A percentile compares a stretch with the other conserved stretches of the same genome.
These are phyloP conservation scores for Spatulosminthurus flaviceps DNA, from an alignment of 2,888 invertebrate species.

Conservation along the genomic window DNA sequence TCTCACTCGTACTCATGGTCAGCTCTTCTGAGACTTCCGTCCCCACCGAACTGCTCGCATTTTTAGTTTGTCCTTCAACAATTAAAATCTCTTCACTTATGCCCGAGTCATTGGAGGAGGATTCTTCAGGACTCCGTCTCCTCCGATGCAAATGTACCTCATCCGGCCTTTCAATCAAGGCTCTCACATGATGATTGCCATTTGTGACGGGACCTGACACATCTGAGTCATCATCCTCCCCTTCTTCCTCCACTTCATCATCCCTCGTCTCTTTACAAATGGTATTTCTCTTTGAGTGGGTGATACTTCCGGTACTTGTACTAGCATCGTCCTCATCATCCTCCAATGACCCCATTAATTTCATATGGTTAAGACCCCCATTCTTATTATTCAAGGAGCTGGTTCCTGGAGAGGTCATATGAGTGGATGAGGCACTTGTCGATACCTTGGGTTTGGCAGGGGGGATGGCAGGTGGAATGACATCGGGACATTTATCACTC, in stretches of 20 bases:
- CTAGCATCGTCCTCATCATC: constrained; percentile 34
- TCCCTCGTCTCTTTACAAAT: neutral
- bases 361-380: constrained; percentile 6
- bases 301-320: constrained; percentile 16
- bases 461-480: neutral
- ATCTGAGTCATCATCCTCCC: constrained; percentile 20
- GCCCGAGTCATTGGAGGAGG: constrained; percentile 62
- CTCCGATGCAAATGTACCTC: constrained; percentile 15
- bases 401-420: no score
- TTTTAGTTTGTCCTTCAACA: neutral
- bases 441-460: neutral
- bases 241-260: constrained; percentile 25
- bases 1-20: constrained; percentile 24
- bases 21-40: constrained; percentile 30
- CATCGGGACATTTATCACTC: constrained; percentile 1
- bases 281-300: neutral
- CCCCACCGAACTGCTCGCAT: neutral
- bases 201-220: neutral
- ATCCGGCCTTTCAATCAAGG: constrained; percentile 29
- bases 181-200: neutral
- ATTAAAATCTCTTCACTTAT: constrained; percentile 59
- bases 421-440: neutral
- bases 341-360: constrained; percentile 23
- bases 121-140: constrained; percentile 61
- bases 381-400: no score